These are phyloP conservation scores for Bibio marci DNA, from an alignment of 2,888 invertebrate genomes.

Conservation along the genomic window DNA sequence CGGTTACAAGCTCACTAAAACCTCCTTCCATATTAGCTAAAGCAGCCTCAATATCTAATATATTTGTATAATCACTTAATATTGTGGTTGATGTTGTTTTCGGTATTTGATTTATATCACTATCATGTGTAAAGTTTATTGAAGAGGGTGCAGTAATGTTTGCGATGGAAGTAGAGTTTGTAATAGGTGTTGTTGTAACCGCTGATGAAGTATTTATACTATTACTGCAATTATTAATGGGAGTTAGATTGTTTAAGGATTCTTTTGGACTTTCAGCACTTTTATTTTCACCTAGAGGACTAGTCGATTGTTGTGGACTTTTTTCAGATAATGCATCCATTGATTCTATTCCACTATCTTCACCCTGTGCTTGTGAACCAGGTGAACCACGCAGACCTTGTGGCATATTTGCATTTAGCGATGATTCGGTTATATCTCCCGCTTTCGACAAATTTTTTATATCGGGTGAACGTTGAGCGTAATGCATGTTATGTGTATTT, in stretches of 20 bases:
- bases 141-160: not conserved
- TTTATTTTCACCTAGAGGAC: conserved; percentile 34
- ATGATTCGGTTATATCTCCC: conserved; percentile 5
- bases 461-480: not conserved
- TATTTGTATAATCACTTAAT: conserved; percentile 32
- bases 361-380: conserved; percentile 46
- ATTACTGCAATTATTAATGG: not conserved
- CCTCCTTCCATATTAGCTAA: conserved; percentile 48
- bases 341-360: conserved; percentile 82
- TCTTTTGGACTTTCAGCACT: conserved; percentile 6
- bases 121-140: too few species aligned
- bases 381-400: conserved; percentile 27
- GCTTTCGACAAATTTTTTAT: conserved; percentile 6
- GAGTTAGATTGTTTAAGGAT: too few species aligned
- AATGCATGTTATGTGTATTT: not conserved
- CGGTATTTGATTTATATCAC: too few species aligned
- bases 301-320: conserved; percentile 73
- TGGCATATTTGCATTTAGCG: conserved; percentile 3
- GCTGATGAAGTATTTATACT: not conserved
- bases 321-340: conserved; percentile 90
- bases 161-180: not conserved
- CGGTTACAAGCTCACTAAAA: conserved; percentile 29
- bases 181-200: not conserved
- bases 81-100: not conserved
- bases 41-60: conserved; percentile 50